Percentiles rank a stretch among this genome's conserved stretches.
Conservation (phyloP, 2,113 vertebrate genomes). For the Arothron firmamentum region DNA sequence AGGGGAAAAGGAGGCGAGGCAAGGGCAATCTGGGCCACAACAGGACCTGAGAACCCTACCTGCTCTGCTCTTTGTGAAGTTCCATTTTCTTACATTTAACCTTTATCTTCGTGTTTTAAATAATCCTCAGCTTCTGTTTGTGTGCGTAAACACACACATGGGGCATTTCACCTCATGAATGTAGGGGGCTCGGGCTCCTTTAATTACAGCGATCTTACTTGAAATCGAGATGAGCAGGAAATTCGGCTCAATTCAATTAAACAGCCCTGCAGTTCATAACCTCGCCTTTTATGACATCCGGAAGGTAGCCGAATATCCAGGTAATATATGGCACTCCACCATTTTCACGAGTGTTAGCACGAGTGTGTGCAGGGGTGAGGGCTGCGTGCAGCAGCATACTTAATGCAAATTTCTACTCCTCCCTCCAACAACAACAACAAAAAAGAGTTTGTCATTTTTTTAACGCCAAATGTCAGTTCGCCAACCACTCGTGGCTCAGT, state of each 20-base stretch:
- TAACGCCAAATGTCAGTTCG: background rate
- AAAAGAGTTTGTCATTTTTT: constrained; percentile 1
- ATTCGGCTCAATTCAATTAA: constrained; percentile 36
- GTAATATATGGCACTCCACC: constrained; percentile 14
- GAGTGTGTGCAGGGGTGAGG: constrained; percentile 11
- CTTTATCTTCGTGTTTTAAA: constrained; percentile 40
- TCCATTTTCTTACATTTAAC: constrained; percentile 10
- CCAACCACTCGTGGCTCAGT: constrained; percentile 2
- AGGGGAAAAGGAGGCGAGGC: constrained; percentile 74
- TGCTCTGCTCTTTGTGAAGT: constrained; percentile 26
- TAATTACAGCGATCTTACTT: constrained; percentile 26
- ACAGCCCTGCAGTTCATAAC: constrained; percentile 24
- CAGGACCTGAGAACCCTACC: constrained; percentile 60
- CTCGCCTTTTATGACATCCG: constrained; percentile 21
- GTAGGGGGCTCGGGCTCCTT: constrained; percentile 6
- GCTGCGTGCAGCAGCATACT: constrained; percentile 2
- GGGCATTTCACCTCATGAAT: background rate
- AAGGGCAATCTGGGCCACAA: constrained; percentile 74
- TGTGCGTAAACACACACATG: constrained; percentile 13
- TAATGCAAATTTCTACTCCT: background rate
- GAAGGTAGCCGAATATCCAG: constrained; percentile 11
- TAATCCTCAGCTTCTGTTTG: constrained; percentile 34
- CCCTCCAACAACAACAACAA: background rate
- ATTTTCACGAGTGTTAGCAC: constrained; percentile 15
- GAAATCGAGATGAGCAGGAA: constrained; percentile 30